phyloP scores from a whole-genome alignment of 2,888 invertebrate genomes.

The Nipponacmea schrenckii region DNA sequence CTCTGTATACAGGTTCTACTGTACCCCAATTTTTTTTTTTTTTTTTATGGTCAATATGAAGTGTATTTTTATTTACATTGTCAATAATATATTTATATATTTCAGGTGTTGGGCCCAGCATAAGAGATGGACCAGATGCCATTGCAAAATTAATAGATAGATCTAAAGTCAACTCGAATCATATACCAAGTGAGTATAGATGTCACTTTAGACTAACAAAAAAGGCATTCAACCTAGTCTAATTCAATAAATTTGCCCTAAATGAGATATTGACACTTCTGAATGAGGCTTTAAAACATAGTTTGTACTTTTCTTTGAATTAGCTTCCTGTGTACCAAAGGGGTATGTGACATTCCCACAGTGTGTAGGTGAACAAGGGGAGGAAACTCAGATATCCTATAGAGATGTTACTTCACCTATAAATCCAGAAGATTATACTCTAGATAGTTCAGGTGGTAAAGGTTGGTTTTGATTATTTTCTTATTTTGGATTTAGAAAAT shows the following conservation, averaged over 20 bases:
- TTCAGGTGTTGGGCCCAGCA: conserved; percentile 55
- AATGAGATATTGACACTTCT: too few relatives aligned
- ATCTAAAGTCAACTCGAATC: conserved; percentile 18
- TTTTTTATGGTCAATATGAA: too few relatives aligned
- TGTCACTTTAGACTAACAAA: too few relatives aligned
- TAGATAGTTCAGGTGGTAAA: conserved; percentile 58
- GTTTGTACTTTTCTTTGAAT: too few relatives aligned
- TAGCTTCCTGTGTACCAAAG: conserved; percentile 48
- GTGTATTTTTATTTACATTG: too few relatives aligned
- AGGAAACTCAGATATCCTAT: conserved; percentile 42
- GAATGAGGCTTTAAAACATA: too few relatives aligned
- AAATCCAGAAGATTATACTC: conserved; percentile 58
- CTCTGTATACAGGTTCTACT: too few relatives aligned
- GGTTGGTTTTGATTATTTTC: conserved; percentile 16
- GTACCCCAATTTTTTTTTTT: too few relatives aligned
- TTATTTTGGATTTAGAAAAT: neutral
- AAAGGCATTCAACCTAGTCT: too few relatives aligned
- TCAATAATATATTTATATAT: neutral
- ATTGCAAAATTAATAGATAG: conserved; percentile 60
- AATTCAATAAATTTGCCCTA: too few relatives aligned
- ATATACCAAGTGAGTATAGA: too few relatives aligned
- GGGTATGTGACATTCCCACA: conserved; percentile 59
- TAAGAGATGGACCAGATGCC: conserved; percentile 64
- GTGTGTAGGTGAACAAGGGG: conserved; percentile 32
- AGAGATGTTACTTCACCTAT: conserved; percentile 65